Evolutionary conservation across 1,140 invertebrate genomes (phyloP).

Genomic region (Trichoplusia ni): DNA sequence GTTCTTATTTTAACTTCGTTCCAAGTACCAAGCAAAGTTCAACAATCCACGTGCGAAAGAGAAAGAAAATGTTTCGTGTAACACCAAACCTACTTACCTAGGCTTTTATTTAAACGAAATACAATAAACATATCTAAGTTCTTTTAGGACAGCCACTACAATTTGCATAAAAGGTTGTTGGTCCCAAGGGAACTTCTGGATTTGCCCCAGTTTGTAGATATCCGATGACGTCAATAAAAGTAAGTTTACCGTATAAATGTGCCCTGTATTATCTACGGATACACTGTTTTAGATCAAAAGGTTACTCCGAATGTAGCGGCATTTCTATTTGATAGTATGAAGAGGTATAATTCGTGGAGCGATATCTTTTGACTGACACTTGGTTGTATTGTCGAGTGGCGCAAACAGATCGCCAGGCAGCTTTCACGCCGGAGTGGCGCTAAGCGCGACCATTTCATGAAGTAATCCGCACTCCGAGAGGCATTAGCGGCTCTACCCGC

Average conservation of each 20-base stretch:
- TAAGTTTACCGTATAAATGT: conserved; percentile 13
- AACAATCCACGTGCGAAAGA: conserved; percentile 35
- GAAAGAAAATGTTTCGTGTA: conserved; percentile 25
- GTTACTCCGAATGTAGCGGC: background rate
- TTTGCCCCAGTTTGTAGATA: conserved; percentile 17
- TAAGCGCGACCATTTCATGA: conserved; percentile 64
- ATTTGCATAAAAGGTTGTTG: conserved; percentile 26
- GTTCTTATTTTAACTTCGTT: conserved; percentile 47
- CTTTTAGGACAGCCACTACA: conserved; percentile 9
- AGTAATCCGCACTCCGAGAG: conserved; percentile 65
- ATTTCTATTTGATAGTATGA: background rate
- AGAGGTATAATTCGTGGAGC: conserved; percentile 7
- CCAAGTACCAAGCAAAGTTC: conserved; percentile 54
- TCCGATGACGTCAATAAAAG: conserved; percentile 19
- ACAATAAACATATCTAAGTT: conserved; percentile 21
- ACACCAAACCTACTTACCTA: background rate
- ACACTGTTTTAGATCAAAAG: conserved; percentile 5
- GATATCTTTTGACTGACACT: conserved; percentile 40
- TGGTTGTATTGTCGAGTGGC: conserved; percentile 56
- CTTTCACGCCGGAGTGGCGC: conserved; percentile 59
- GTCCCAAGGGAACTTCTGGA: background rate
- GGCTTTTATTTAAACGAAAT: background rate
- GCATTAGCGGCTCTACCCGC: conserved; percentile 61
- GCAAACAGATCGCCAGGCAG: conserved; percentile 55
- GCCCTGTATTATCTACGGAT: conserved; percentile 1